Evolutionary conservation across 1,140 invertebrate genomes (phyloP).

Genomic region (Aphelinus certus): DNA sequence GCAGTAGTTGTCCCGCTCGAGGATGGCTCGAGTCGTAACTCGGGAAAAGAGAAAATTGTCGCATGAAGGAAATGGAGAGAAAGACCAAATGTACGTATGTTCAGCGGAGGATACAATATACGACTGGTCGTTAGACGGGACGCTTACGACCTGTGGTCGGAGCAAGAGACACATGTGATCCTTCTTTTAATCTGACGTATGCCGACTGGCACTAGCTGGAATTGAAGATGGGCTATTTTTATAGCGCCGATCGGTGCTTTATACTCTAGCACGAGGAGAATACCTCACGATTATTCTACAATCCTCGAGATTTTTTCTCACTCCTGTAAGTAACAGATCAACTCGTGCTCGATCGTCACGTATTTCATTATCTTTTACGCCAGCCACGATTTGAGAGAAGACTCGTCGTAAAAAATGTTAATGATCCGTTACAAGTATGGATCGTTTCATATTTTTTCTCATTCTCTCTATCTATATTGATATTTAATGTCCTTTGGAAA

Average conservation of each 20-base stretch:
- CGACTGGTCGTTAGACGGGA: slow-evolving; percentile 16
- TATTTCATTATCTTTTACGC: slow-evolving; percentile 1
- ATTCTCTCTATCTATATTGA: too few relatives aligned
- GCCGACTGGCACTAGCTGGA: not conserved
- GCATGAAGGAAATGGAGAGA: slow-evolving; percentile 3
- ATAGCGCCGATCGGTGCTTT: slow-evolving; percentile 2
- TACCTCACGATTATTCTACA: too few relatives aligned
- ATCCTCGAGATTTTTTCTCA: too few relatives aligned
- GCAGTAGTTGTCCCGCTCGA: slow-evolving; percentile 14
- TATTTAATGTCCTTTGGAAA: too few relatives aligned
- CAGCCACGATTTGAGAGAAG: not conserved
- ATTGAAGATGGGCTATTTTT: slow-evolving; percentile 21
- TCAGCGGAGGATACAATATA: slow-evolving; percentile 1
- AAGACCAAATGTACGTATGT: not conserved
- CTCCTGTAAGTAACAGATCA: not conserved
- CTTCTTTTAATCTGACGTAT: slow-evolving; percentile 18
- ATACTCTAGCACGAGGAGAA: not conserved
- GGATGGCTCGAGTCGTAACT: slow-evolving; percentile 17
- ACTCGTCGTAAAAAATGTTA: not conserved
- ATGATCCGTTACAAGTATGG: too few relatives aligned
- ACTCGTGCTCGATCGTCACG: not conserved
- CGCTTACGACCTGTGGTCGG: slow-evolving; percentile 23
- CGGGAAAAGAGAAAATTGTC: slow-evolving; percentile 8
- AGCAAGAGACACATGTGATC: not conserved
- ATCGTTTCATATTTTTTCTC: too few relatives aligned